These are phyloP conservation scores for Stegastes partitus DNA, from an alignment of 2,113 vertebrate genomes.

Conservation along the genomic window DNA sequence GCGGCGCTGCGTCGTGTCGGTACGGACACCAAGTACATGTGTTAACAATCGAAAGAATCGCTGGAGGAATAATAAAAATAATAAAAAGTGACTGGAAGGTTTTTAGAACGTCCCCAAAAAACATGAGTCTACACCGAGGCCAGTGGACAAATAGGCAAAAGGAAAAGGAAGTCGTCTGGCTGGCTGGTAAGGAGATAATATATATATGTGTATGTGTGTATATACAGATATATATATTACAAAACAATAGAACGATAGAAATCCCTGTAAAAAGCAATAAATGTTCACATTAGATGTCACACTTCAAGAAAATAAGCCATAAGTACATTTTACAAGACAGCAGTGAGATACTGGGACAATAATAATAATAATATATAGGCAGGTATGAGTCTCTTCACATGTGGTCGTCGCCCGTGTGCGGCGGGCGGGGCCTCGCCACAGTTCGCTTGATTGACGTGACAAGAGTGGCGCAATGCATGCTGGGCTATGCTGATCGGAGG, in stretches of 20 bases:
- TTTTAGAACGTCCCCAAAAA: slow-evolving; percentile 33
- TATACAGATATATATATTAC: slow-evolving; percentile 77
- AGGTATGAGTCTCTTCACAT: slow-evolving; percentile 68
- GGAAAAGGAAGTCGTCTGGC: slow-evolving; percentile 55
- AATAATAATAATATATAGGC: slow-evolving; percentile 70
- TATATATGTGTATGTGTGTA: slow-evolving; percentile 59
- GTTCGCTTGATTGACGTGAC: slow-evolving; percentile 60
- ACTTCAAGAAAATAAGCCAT: slow-evolving; percentile 79
- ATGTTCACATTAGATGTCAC: slow-evolving; percentile 86
- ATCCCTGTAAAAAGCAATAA: slow-evolving; percentile 84
- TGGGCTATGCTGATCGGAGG: slow-evolving; percentile 36
- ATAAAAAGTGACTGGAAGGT: slow-evolving; percentile 28
- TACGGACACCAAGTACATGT: slow-evolving; percentile 51
- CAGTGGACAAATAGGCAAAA: slow-evolving; percentile 53
- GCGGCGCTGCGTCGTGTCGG: slow-evolving; percentile 83
- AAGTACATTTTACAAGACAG: slow-evolving; percentile 76
- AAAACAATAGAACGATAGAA: slow-evolving; percentile 85
- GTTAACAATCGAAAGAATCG: slow-evolving; percentile 47
- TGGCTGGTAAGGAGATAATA: slow-evolving; percentile 82
- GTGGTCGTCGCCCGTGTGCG: slow-evolving; percentile 33
- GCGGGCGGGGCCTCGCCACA: slow-evolving; percentile 45
- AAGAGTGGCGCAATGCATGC: slow-evolving; percentile 74
- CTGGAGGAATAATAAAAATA: no score
- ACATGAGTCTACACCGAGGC: slow-evolving; percentile 44
- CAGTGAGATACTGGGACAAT: slow-evolving; percentile 75